phyloP scores from a whole-genome alignment of 2,888 invertebrate genomes.

The Temnothorax unifasciatus region DNA sequence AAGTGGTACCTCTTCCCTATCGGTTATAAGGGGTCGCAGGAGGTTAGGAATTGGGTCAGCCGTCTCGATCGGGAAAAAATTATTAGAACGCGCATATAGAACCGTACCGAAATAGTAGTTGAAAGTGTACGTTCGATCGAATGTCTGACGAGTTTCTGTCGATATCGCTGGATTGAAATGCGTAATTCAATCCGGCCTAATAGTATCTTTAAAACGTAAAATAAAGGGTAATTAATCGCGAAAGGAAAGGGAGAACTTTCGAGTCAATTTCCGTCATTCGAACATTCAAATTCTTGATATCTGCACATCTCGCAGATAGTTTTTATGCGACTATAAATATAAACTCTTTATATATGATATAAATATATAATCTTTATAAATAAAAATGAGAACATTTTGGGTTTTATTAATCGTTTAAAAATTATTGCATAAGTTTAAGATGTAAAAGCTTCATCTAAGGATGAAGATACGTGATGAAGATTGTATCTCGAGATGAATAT shows the following conservation, averaged over 20 bases:
- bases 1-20: constrained; percentile 15
- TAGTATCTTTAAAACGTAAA: not conserved
- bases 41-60: constrained; percentile 46
- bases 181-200: not conserved
- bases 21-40: constrained; percentile 17
- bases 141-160: constrained; percentile 28
- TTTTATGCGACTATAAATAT: not conserved
- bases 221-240: not conserved
- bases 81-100: constrained; percentile 27
- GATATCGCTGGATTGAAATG: constrained; percentile 22
- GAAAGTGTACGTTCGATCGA: constrained; percentile 18
- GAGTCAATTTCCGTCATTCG: not conserved
- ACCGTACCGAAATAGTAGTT: constrained; percentile 34
- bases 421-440: not conserved
- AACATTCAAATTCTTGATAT: not conserved
- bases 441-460: not conserved
- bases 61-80: constrained; percentile 47
- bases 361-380: not conserved
- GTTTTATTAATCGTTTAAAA: not conserved
- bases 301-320: not conserved
- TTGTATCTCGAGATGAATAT: not conserved
- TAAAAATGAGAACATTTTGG: not conserved
- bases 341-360: too few species aligned
- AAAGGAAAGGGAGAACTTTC: not conserved
- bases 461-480: constrained; percentile 5